These are phyloP conservation scores for Prosopocoilus inquinatus DNA, from an alignment of 2,888 invertebrate species.

Conservation along the genomic window DNA sequence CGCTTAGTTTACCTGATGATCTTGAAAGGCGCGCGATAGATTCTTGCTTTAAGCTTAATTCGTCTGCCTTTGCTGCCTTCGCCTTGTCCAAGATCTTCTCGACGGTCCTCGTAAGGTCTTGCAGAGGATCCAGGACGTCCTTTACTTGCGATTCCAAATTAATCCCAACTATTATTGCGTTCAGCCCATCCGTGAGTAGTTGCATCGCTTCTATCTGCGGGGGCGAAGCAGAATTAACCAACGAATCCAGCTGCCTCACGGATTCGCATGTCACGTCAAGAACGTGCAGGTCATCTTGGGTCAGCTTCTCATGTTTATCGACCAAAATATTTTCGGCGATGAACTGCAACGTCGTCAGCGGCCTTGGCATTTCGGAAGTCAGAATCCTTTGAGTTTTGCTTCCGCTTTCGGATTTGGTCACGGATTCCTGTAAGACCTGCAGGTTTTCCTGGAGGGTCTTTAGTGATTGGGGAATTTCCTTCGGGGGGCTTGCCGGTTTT, in stretches of 20 bases:
- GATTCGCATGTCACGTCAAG: slow-evolving; percentile 38
- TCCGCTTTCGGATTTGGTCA: slow-evolving; percentile 29
- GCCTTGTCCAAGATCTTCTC: slow-evolving; percentile 38
- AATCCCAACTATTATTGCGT: slow-evolving; percentile 38
- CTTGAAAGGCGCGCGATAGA: slow-evolving; percentile 17
- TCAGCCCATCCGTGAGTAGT: slow-evolving; percentile 22
- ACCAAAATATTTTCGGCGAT: slow-evolving; percentile 41
- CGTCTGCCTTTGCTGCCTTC: slow-evolving; percentile 14
- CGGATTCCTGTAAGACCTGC: slow-evolving; percentile 40
- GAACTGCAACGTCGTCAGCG: slow-evolving; percentile 44
- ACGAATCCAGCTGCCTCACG: slow-evolving; percentile 36
- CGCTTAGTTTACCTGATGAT: slow-evolving; percentile 30
- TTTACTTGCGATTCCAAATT: slow-evolving; percentile 48
- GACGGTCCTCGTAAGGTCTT: slow-evolving; percentile 41
- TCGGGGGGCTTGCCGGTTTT: slow-evolving; percentile 21
- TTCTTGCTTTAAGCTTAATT: slow-evolving; percentile 8
- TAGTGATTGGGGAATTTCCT: slow-evolving; percentile 27
- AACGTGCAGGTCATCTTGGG: slow-evolving; percentile 40
- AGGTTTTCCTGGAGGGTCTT: slow-evolving; percentile 38
- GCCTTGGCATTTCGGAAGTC: slow-evolving; percentile 40
- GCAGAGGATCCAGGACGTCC: slow-evolving; percentile 47
- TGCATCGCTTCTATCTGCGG: slow-evolving; percentile 15
- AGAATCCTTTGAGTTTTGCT: slow-evolving; percentile 37
- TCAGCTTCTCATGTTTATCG: slow-evolving; percentile 40
- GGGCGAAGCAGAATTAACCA: slow-evolving; percentile 28